A percentile compares a stretch with the other conserved stretches of the same genome.
Evolutionary conservation across 2,797 vertebrate genomes (phyloP).

Genomic region (Sphaeramia orbicularis): DNA sequence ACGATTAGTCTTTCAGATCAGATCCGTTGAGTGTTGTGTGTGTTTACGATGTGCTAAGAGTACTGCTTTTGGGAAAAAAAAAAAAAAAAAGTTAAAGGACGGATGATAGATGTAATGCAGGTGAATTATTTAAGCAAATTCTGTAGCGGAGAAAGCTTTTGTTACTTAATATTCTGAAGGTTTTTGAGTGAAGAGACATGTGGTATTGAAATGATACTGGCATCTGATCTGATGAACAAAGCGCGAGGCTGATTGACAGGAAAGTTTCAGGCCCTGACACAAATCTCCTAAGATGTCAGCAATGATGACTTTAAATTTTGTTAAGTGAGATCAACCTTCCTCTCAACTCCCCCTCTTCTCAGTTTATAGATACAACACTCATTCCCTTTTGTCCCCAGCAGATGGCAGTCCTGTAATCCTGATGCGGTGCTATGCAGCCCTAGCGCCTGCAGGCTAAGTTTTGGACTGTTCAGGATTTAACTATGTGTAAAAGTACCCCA

Average conservation of each 20-base stretch:
- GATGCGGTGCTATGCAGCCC: slow-evolving; percentile 43
- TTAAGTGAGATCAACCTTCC: slow-evolving; percentile 47
- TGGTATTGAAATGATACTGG: slow-evolving; percentile 69
- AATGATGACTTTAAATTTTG: slow-evolving; percentile 70
- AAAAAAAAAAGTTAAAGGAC: slow-evolving; percentile 7
- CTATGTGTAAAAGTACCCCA: slow-evolving; percentile 84
- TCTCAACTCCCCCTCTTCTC: slow-evolving; percentile 5
- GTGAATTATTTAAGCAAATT: slow-evolving; percentile 12
- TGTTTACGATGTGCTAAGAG: slow-evolving; percentile 6
- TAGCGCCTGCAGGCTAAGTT: slow-evolving; percentile 67
- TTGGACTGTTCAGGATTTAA: slow-evolving; percentile 82
- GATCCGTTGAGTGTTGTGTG: slow-evolving; percentile 15
- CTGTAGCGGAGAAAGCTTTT: slow-evolving; percentile 30
- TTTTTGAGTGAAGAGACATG: slow-evolving; percentile 35
- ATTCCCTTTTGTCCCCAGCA: slow-evolving; percentile 67
- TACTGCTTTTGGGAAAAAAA: slow-evolving; percentile 30
- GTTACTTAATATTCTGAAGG: slow-evolving; percentile 38
- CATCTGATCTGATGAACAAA: slow-evolving; percentile 61
- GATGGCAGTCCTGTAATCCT: slow-evolving; percentile 87
- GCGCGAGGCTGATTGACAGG: slow-evolving; percentile 67
- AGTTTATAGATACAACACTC: neutral
- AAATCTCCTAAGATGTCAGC: slow-evolving; percentile 72
- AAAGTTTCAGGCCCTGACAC: slow-evolving; percentile 69
- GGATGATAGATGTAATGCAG: slow-evolving; percentile 24
- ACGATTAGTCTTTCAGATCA: slow-evolving; percentile 37